A percentile compares a stretch with the other conserved stretches of the same genome.
phyloP scores from a whole-genome alignment of 2,888 invertebrate genomes.

The Nephrocerus scutellatus region DNA sequence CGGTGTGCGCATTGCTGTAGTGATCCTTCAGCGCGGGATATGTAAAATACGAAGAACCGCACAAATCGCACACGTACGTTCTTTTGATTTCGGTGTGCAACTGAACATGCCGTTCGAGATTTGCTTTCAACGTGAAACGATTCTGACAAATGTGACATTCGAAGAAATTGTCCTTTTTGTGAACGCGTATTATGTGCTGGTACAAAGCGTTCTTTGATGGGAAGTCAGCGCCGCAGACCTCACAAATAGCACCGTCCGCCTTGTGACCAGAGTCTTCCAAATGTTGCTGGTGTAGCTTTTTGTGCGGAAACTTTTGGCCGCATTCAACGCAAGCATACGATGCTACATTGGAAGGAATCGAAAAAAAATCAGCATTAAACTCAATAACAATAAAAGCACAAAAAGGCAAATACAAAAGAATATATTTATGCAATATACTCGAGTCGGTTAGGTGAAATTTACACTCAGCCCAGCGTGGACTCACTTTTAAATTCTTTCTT shows the following conservation, averaged over 20 bases:
- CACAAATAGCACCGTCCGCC: conserved; percentile 46
- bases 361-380: conserved; percentile 7
- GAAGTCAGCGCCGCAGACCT: conserved; percentile 45
- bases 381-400: conserved; percentile 5
- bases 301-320: conserved; percentile 42
- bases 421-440: not conserved
- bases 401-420: conserved; percentile 15
- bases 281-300: conserved; percentile 44
- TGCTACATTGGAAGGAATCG: no score
- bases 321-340: conserved; percentile 45
- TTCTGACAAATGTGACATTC: conserved; percentile 48
- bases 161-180: conserved; percentile 46
- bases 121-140: conserved; percentile 45
- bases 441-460: conserved; percentile 31
- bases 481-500: conserved; percentile 48
- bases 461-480: conserved; percentile 33
- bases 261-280: conserved; percentile 46
- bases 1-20: conserved; percentile 44
- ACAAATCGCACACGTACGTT: conserved; percentile 47
- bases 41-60: conserved; percentile 47
- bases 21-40: conserved; percentile 47
- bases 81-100: conserved; percentile 46
- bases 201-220: conserved; percentile 45
- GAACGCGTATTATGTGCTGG: conserved; percentile 45
- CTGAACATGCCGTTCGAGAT: conserved; percentile 46